phyloP scores from a whole-genome alignment of 2,888 invertebrate species.

The Drosophila paramelanica region DNA sequence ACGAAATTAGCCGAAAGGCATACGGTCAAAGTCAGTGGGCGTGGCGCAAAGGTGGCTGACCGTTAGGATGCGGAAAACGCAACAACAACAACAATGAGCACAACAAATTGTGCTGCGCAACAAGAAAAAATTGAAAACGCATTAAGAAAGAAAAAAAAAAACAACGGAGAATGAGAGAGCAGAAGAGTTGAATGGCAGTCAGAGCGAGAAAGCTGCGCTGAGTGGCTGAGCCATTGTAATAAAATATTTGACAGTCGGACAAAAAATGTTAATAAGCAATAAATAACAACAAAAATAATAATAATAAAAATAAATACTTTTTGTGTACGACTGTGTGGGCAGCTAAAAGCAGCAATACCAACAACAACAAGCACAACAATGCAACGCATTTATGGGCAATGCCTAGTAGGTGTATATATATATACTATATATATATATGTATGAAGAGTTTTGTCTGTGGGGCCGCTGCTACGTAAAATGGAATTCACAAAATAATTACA shows the following conservation, averaged over 20 bases:
- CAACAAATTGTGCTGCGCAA: constrained; percentile 3
- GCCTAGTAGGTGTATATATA: constrained; percentile 47
- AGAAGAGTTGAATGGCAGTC: constrained; percentile 15
- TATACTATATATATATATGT: not conserved
- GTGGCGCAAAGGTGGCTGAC: constrained; percentile 63
- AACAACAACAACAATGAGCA: constrained; percentile 33
- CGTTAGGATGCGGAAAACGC: constrained; percentile 68
- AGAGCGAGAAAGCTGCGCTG: not conserved
- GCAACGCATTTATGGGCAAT: constrained; percentile 66
- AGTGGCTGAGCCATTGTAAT: constrained; percentile 33
- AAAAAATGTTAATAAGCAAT: constrained; percentile 72
- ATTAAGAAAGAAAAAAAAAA: constrained; percentile 25
- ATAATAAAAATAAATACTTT: constrained; percentile 53
- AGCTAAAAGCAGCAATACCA: constrained; percentile 52
- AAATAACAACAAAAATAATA: constrained; percentile 55
- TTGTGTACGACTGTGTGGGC: constrained; percentile 47
- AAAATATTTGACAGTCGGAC: constrained; percentile 53
- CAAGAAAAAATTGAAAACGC: constrained; percentile 29
- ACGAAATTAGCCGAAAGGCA: constrained; percentile 40
- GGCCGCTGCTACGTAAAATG: constrained; percentile 37
- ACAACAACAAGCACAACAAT: constrained; percentile 41
- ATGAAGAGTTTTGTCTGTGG: constrained; percentile 10
- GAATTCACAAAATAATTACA: constrained; percentile 62
- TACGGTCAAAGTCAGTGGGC: constrained; percentile 62
- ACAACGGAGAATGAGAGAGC: not conserved